A percentile compares a stretch with the other conserved stretches of the same genome.
Evolutionary conservation across 2,888 invertebrate genomes (phyloP).

Genomic region (Lacanobia wlatinum): DNA sequence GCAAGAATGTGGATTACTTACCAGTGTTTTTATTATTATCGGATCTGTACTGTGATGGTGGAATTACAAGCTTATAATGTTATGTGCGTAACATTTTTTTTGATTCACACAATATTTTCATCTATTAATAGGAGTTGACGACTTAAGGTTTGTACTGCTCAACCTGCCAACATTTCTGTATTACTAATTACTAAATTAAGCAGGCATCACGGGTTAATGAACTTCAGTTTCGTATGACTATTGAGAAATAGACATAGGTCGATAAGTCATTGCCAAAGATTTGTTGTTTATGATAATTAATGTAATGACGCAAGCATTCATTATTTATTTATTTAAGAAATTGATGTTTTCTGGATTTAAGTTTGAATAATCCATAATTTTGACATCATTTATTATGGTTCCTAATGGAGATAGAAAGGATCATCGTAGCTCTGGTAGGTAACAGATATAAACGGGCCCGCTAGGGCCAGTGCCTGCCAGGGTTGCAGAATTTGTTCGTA

Average conservation of each 20-base stretch:
- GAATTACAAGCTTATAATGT: no score
- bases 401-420: no score
- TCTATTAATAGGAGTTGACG: slow-evolving; percentile 3
- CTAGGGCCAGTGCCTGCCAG: no score
- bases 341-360: background rate
- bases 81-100: no score
- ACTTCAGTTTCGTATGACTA: slow-evolving; percentile 12
- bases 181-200: slow-evolving; percentile 20
- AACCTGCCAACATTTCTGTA: slow-evolving; percentile 14
- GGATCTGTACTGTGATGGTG: no score
- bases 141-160: background rate
- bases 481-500: no score
- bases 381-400: background rate
- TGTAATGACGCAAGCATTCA: slow-evolving; percentile 12
- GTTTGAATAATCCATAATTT: background rate
- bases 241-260: slow-evolving; percentile 30
- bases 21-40: no score
- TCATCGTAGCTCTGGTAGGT: no score
- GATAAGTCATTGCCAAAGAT: slow-evolving; percentile 36
- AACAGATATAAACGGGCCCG: no score
- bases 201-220: slow-evolving; percentile 5
- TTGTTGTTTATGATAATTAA: slow-evolving; percentile 37
- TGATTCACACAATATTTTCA: background rate
- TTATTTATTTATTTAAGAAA: slow-evolving; percentile 1
- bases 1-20: background rate